These are phyloP conservation scores for Channa striata DNA, from an alignment of 2,797 vertebrate genomes.

Conservation along the genomic window DNA sequence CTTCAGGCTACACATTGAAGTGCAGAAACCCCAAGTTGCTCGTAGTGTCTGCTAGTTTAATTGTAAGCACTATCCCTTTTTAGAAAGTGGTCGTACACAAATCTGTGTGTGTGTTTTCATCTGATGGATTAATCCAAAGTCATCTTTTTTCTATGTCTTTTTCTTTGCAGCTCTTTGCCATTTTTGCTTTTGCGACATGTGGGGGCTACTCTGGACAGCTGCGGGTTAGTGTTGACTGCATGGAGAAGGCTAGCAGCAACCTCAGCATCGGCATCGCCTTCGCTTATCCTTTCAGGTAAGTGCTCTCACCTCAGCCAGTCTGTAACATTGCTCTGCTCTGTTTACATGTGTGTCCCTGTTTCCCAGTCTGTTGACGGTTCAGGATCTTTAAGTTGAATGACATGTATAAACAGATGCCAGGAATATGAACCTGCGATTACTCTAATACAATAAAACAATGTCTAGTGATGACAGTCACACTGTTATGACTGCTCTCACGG, in stretches of 20 bases:
- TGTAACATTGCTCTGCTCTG: background rate
- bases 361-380: background rate
- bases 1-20: no score
- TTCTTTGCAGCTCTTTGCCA: constrained; percentile 93
- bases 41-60: no score
- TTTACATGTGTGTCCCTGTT: no score
- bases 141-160: constrained; percentile 8
- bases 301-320: background rate
- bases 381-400: background rate
- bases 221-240: constrained; percentile 95
- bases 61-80: no score
- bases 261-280: constrained; percentile 94
- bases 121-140: no score
- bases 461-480: background rate
- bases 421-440: background rate
- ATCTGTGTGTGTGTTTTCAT: no score
- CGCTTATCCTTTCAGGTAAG: constrained; percentile 97
- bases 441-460: background rate
- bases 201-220: constrained; percentile 97
- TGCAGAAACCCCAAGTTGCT: no score
- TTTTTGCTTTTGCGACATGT: constrained; percentile 99
- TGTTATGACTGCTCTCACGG: background rate
- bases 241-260: constrained; percentile 96
- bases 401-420: background rate
- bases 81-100: background rate